Evolutionary conservation across 2,888 invertebrate genomes (phyloP).

Genomic region (Arenicola marina): DNA sequence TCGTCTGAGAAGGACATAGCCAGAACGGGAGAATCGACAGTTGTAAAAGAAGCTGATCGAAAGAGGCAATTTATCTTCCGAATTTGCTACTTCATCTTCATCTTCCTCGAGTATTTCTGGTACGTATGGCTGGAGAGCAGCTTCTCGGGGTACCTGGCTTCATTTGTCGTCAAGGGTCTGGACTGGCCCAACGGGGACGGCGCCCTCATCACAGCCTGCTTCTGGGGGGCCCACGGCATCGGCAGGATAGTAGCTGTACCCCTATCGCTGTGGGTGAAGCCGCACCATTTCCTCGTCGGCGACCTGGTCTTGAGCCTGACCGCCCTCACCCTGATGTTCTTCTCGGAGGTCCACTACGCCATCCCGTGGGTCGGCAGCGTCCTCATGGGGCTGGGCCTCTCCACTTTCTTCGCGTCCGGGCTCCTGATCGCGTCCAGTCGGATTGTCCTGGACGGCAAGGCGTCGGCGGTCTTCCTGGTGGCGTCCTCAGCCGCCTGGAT

Average conservation of each 20-base stretch:
- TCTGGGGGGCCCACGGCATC: not conserved
- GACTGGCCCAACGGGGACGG: not conserved
- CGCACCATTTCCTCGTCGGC: not conserved
- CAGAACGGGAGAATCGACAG: no score
- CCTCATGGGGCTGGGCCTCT: not conserved
- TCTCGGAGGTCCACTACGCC: not conserved
- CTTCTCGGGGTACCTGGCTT: not conserved
- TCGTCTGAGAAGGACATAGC: no score
- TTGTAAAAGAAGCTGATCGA: no score
- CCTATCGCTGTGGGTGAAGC: not conserved
- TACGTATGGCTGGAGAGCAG: not conserved
- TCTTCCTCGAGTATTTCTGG: not conserved
- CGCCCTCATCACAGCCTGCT: not conserved
- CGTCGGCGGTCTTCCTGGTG: not conserved
- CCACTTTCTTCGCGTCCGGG: not conserved
- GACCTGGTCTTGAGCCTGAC: not conserved
- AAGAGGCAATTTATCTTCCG: no score
- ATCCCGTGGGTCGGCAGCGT: not conserved
- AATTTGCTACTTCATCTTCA: no score
- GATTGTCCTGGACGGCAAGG: not conserved
- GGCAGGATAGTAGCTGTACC: slow-evolving; percentile 2
- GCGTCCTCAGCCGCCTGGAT: not conserved
- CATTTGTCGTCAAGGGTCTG: slow-evolving; percentile 5
- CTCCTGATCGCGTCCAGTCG: not conserved
- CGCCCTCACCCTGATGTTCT: not conserved